These are phyloP conservation scores for Pachycephus smyrnensis DNA, from an alignment of 2,888 invertebrate species.

Conservation along the genomic window DNA sequence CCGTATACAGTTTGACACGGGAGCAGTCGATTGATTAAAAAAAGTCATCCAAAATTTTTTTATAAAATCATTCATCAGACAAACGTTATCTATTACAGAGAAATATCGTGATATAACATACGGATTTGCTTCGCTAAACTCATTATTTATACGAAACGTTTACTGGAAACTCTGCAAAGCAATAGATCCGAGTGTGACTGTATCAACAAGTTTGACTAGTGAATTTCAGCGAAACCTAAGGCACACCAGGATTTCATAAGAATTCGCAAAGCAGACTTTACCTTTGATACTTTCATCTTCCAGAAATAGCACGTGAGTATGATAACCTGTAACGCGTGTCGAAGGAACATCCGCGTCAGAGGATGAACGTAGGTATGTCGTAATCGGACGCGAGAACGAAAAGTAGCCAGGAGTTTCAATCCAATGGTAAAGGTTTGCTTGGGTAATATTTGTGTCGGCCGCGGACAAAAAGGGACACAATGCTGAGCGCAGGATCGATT, in stretches of 20 bases:
- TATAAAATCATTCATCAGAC: neutral
- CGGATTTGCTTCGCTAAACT: neutral
- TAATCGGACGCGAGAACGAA: neutral
- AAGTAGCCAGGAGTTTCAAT: neutral
- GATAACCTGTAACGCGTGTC: neutral
- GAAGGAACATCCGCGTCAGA: too few species aligned
- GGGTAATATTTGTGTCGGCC: constrained; percentile 3
- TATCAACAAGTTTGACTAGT: neutral
- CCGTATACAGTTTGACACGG: neutral
- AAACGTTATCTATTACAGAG: neutral
- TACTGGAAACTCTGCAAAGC: neutral
- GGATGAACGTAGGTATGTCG: neutral
- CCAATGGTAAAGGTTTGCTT: neutral
- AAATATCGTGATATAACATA: neutral
- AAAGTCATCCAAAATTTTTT: too few species aligned
- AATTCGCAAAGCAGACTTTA: neutral
- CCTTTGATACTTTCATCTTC: neutral
- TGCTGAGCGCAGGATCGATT: constrained; percentile 61
- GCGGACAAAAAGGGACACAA: constrained; percentile 60
- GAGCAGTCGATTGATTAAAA: neutral
- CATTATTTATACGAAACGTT: neutral
- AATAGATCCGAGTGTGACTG: neutral
- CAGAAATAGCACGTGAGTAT: neutral
- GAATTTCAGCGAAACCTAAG: neutral
- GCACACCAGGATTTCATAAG: neutral